Base-by-base conservation (phyloP, 2,113 vertebrate species). In the Seriola quinqueradiata region DNA sequence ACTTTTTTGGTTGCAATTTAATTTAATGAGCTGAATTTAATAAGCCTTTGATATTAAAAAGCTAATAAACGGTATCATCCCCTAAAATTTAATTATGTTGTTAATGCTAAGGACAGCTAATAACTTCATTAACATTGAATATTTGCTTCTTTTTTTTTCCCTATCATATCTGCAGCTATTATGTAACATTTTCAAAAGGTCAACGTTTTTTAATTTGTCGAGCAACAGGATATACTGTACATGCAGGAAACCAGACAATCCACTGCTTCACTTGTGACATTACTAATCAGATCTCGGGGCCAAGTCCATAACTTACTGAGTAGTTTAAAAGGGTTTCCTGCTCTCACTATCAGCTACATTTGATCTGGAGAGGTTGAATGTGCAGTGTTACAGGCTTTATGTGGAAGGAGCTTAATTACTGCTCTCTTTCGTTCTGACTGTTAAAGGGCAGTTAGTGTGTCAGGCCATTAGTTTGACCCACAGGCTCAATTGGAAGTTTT, bases 1-100 rank as follows among this genome's bases (percentile, higher is more conserved):
- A 23, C 8, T 17, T 13, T 48, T 48, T 17, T 60, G 32, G 55
- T 66, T 34, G 25, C 9, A 28, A 28, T 28, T 28, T 28, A 28
- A 19, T 69, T 6, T 19, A 64, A 71, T 23, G 40, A 38, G 12
- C 36, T 16, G 54, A 46, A 82, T 73, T 38, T 40, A 44, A 79
- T 81, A 48, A 61, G 19, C 5, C 8, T 60, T 58, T 75, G 40
- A 64, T 75, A 70, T 70, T 75, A 59, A 63, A 69, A 57, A 70
- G 36, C 25, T 42, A 77, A 76, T 80, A 74, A 78, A 75, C 23
- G 5, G 50, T 38, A 32, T 34, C 65, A 44, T 60, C 60, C 21
- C 46, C 17, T 66, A 8, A 68, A 76, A 79, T 68, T 5, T 14
- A 61, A 80, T 79, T 57, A 77, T 59, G 59, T 55, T 34, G 50